Conservation (phyloP, 2,113 vertebrate genomes). For the Amphiprion percula region DNA sequence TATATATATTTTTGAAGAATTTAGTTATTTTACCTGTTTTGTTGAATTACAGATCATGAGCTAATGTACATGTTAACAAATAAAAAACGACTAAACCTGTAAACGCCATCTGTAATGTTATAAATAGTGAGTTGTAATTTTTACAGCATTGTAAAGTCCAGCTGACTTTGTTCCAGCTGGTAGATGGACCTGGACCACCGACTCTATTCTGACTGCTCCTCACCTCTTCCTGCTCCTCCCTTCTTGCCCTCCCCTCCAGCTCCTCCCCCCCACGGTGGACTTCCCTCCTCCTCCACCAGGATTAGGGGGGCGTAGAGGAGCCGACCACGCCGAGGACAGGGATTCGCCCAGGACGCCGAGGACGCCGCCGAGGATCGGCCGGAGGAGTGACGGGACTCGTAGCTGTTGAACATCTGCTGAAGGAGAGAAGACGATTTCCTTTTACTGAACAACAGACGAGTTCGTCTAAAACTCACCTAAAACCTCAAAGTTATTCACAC, state of each 20-base stretch:
- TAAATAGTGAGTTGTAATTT: too few species aligned
- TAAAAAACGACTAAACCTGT: too few species aligned
- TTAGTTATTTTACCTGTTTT: too few species aligned
- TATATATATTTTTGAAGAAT: too few species aligned
- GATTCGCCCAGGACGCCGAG: slow-evolving; percentile 88
- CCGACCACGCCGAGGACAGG: slow-evolving; percentile 84
- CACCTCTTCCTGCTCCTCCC: slow-evolving; percentile 65
- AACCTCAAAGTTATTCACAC: too few species aligned
- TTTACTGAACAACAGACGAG: background rate
- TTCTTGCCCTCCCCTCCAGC: slow-evolving; percentile 40
- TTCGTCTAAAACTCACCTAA: too few species aligned
- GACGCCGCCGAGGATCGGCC: slow-evolving; percentile 74
- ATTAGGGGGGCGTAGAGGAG: slow-evolving; percentile 92
- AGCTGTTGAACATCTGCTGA: slow-evolving; percentile 58
- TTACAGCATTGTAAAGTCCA: too few species aligned
- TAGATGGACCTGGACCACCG: too few species aligned
- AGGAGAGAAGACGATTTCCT: background rate
- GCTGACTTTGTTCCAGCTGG: too few species aligned
- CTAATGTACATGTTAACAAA: too few species aligned
- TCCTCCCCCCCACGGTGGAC: slow-evolving; percentile 63
- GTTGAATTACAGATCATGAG: too few species aligned
- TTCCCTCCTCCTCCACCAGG: slow-evolving; percentile 86
- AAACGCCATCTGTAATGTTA: too few species aligned
- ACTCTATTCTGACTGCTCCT: background rate
- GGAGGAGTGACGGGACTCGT: slow-evolving; percentile 71